Evolutionary conservation across 2,888 invertebrate species (phyloP).

Genomic region (Pandemis cinnamomeana): DNA sequence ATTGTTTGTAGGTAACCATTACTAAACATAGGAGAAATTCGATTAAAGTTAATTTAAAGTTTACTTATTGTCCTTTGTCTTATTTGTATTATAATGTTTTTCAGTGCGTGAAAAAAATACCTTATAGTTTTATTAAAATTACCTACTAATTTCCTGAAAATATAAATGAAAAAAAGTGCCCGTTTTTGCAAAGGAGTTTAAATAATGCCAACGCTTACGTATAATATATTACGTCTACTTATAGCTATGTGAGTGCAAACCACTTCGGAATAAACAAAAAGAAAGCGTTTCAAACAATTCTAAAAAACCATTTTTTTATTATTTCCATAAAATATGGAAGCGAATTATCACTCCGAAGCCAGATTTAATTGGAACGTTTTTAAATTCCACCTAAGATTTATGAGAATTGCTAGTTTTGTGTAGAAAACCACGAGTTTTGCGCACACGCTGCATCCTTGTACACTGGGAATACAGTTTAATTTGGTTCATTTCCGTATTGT

Average conservation of each 20-base stretch:
- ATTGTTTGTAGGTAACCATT: no score
- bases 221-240: no score
- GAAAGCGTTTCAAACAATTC: background rate
- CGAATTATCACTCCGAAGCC: conserved; percentile 27
- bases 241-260: background rate
- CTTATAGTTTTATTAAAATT: no score
- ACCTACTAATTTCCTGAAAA: no score
- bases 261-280: background rate
- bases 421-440: background rate
- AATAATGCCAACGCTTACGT: no score
- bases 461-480: background rate
- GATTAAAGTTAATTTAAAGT: no score
- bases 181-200: background rate
- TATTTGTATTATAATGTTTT: no score
- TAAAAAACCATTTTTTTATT: conserved; percentile 4
- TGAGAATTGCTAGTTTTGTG: conserved; percentile 2
- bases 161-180: no score
- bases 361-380: conserved; percentile 30
- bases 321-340: conserved; percentile 19
- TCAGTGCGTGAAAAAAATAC: no score
- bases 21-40: no score
- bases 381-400: conserved; percentile 4
- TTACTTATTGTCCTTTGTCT: no score
- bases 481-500: background rate
- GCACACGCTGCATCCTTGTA: background rate